These are phyloP conservation scores for Dysdera silvatica DNA, from an alignment of 1,140 invertebrate genomes.

Conservation along the genomic window DNA sequence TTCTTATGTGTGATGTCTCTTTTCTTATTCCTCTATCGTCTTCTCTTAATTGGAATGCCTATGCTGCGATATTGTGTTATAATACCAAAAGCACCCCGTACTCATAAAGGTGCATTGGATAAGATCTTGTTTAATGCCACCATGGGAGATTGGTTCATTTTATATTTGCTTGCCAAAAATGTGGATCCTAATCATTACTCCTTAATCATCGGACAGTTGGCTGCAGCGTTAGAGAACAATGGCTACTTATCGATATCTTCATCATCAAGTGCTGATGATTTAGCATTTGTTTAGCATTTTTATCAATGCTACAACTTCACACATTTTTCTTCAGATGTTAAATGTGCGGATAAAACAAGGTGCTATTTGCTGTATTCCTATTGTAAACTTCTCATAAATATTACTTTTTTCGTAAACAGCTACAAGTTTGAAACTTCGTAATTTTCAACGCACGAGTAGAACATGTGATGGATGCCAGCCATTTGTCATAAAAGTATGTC, in stretches of 20 bases:
- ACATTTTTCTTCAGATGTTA: no score
- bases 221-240: slow-evolving; percentile 21
- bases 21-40: slow-evolving; percentile 68
- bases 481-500: no score
- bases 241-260: slow-evolving; percentile 14
- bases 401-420: no score
- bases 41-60: slow-evolving; percentile 57
- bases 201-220: slow-evolving; percentile 27
- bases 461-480: no score
- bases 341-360: no score
- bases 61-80: slow-evolving; percentile 26
- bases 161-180: slow-evolving; percentile 35
- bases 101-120: slow-evolving; percentile 16
- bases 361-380: no score
- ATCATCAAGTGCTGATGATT: slow-evolving; percentile 7
- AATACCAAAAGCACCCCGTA: slow-evolving; percentile 9
- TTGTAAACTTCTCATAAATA: no score
- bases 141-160: slow-evolving; percentile 37
- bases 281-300: slow-evolving; percentile 12
- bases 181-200: slow-evolving; percentile 32
- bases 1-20: slow-evolving; percentile 60
- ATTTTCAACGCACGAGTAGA: no score
- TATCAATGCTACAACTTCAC: no score
- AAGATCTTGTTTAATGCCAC: slow-evolving; percentile 1
- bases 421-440: no score